phyloP scores from a whole-genome alignment of 2,113 vertebrate species.

The Callopanchax toddi region DNA sequence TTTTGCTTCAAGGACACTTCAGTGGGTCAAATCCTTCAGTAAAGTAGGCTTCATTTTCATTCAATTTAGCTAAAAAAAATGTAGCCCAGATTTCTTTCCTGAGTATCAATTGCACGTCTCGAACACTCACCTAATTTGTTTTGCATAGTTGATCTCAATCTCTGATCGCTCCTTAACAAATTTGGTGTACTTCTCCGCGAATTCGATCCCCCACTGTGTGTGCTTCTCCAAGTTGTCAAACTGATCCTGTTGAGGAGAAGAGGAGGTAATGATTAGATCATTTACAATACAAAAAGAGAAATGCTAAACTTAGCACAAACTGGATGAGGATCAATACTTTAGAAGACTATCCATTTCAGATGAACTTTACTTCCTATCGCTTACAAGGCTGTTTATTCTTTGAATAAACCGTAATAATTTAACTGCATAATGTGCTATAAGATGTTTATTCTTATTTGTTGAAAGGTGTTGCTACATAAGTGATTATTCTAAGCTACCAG shows the following conservation, averaged over 20 bases:
- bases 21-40: conserved; percentile 27
- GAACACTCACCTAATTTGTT: conserved; percentile 93
- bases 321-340: background rate
- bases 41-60: background rate
- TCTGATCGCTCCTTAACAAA: conserved; percentile 96
- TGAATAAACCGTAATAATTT: background rate
- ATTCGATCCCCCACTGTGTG: conserved; percentile 95
- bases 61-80: conserved; percentile 9
- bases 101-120: background rate
- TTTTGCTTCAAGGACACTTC: conserved; percentile 45
- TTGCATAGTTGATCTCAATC: conserved; percentile 97
- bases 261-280: conserved; percentile 5
- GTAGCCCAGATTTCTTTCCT: background rate
- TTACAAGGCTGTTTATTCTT: too few relatives aligned
- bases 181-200: conserved; percentile 94
- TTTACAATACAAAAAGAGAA: background rate
- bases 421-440: too few relatives aligned
- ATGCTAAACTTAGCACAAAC: background rate
- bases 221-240: conserved; percentile 98
- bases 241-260: conserved; percentile 86
- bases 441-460: background rate
- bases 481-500: background rate
- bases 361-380: too few relatives aligned
- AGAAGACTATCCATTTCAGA: too few relatives aligned
- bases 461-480: background rate